Evolutionary conservation across 2,888 invertebrate species (phyloP).

Genomic region (Aplocera efformata): DNA sequence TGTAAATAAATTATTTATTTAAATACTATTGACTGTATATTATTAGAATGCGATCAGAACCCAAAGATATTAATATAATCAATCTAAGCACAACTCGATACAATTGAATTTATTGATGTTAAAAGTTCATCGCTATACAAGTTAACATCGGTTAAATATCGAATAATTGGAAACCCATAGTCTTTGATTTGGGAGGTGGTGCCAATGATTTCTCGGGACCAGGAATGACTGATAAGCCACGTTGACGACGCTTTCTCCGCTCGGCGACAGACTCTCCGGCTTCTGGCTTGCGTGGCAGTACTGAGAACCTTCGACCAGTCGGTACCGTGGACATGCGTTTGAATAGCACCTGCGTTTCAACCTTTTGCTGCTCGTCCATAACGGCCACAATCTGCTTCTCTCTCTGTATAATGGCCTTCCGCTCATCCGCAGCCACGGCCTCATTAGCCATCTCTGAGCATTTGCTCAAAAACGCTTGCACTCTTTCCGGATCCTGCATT

Average conservation of each 20-base stretch:
- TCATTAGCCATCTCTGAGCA: conserved; percentile 63
- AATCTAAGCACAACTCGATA: no score
- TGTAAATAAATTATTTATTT: conserved; percentile 54
- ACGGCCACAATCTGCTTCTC: conserved; percentile 55
- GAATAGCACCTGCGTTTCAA: conserved; percentile 61
- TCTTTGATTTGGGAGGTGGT: conserved; percentile 49
- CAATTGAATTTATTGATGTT: no score
- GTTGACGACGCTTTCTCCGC: conserved; percentile 54
- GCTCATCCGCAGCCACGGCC: conserved; percentile 56
- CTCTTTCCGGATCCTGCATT: conserved; percentile 59
- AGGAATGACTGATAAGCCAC: conserved; percentile 62
- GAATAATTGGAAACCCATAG: conserved; percentile 61
- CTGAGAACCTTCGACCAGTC: conserved; percentile 59
- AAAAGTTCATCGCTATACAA: no score
- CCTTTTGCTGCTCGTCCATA: conserved; percentile 54
- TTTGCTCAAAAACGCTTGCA: conserved; percentile 63
- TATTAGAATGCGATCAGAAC: not conserved
- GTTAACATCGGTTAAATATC: conserved; percentile 56
- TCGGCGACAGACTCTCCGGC: conserved; percentile 41
- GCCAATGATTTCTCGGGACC: conserved; percentile 56
- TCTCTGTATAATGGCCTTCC: conserved; percentile 58
- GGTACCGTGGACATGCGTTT: conserved; percentile 69
- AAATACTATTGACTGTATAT: conserved; percentile 23
- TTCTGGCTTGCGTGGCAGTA: conserved; percentile 54
- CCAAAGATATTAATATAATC: not conserved